phyloP scores from a whole-genome alignment of 1,140 invertebrate species.

The Neelides sp. region DNA sequence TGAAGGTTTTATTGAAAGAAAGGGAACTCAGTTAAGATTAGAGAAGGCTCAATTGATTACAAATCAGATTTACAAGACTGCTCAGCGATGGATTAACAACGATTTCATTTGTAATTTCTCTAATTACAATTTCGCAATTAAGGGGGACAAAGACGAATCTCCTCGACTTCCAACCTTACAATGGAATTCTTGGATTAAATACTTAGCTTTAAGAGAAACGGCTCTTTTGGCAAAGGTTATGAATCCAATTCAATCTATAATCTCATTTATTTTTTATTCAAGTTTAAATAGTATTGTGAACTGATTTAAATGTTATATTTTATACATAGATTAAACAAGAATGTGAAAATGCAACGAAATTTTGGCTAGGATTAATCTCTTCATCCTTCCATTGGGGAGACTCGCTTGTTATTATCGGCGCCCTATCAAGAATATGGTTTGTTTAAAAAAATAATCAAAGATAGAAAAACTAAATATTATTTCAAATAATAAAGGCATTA shows the following conservation, averaged over 20 bases:
- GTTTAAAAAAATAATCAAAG: too few species aligned
- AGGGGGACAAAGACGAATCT: background rate
- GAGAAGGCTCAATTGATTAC: constrained; percentile 23
- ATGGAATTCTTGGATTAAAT: constrained; percentile 19
- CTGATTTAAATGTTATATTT: background rate
- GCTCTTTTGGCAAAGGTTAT: constrained; percentile 21
- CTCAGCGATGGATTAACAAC: constrained; percentile 16
- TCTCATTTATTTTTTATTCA: too few species aligned
- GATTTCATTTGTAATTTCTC: constrained; percentile 10
- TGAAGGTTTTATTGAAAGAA: constrained; percentile 19
- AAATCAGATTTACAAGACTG: constrained; percentile 15
- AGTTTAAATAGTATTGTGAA: too few species aligned
- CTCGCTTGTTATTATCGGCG: constrained; percentile 19
- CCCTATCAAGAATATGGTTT: constrained; percentile 22
- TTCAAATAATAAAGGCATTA: too few species aligned
- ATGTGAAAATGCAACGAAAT: constrained; percentile 18
- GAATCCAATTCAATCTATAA: too few species aligned
- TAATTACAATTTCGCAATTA: constrained; percentile 8
- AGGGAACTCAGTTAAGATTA: constrained; percentile 19
- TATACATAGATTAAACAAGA: constrained; percentile 16
- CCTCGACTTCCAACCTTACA: constrained; percentile 8
- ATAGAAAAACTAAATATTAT: too few species aligned
- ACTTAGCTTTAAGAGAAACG: constrained; percentile 15
- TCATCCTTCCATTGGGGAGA: constrained; percentile 26
- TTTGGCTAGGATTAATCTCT: constrained; percentile 23